Evolutionary conservation across 2,113 vertebrate genomes (phyloP), one percentile per base, ranked within the genome.

Genomic region (Neotragus pygmaeus): DNA sequence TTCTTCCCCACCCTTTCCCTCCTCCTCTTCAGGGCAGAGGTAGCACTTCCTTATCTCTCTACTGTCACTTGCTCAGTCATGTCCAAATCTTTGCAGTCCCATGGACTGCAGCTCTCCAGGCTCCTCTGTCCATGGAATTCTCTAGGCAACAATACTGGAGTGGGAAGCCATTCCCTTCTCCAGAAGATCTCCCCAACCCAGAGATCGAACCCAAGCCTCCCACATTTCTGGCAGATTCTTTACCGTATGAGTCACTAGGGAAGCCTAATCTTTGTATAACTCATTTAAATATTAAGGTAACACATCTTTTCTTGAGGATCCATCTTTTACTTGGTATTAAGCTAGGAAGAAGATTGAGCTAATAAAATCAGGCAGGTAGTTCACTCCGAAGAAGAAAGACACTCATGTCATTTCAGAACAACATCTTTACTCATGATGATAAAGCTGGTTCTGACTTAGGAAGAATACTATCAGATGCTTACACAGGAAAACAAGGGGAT

Each of bases 401-500:
- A n/a, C 33, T 15, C 49, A 60, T 55, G 80, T 82, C 88, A 91
- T 60, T 86, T 89, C 39, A 86, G 70, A 90, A 88, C 27, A 77
- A 55, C 53, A 97, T 90, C 55, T 92, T 96, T 85, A 93, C 73
- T 95, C 88, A 95, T 81, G 80, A 96, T 95, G 66, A 94, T 51
- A 84, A 91, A 94, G 73, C 95, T 27, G 19, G 5, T 70, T 66
- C n/a, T 62, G 87, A 96, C 73, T 93, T 81, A 77, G 11, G 49
- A 96, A 83, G 75, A 95, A 97, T 17, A 96, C n/a, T 62, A 94
- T 92, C 94, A 95, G 94, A 97, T 62, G 88, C 64, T 96, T 89
- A 45, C 88, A 86, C 13, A 73, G 53, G 45, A 73, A 93, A 64
- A 64, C 70, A 83, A 84, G 53, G 39, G 83, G 55, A 43, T n/a